Evolutionary conservation across 1,140 invertebrate species (phyloP).

Genomic region (Nymphalis io): DNA sequence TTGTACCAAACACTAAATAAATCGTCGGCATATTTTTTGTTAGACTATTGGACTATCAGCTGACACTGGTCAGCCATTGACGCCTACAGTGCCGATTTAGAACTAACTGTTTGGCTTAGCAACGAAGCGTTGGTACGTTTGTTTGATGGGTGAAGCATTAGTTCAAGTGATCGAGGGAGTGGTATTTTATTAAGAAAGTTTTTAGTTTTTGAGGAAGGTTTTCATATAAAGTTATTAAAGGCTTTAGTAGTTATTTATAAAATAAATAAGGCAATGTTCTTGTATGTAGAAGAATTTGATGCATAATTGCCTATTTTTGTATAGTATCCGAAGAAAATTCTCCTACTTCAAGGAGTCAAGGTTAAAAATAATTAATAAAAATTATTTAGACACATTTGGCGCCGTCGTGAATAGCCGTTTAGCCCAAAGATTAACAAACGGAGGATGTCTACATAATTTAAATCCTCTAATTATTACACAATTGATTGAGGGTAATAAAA

Average conservation of each 20-base stretch:
- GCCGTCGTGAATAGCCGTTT: too few relatives aligned
- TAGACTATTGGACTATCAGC: constrained; percentile 50
- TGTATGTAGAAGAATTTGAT: too few relatives aligned
- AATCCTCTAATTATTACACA: too few relatives aligned
- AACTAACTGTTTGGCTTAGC: constrained; percentile 39
- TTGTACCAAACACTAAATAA: constrained; percentile 46
- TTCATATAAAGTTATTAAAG: not conserved
- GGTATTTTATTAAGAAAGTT: constrained; percentile 5
- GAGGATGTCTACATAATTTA: too few relatives aligned
- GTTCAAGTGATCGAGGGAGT: constrained; percentile 34
- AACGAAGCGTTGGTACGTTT: constrained; percentile 38
- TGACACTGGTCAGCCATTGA: constrained; percentile 44
- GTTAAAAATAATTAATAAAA: too few relatives aligned
- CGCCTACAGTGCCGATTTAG: constrained; percentile 44
- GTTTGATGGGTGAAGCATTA: constrained; percentile 37
- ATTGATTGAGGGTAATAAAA: too few relatives aligned
- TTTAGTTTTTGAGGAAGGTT: not conserved
- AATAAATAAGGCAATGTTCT: too few relatives aligned
- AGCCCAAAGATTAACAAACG: too few relatives aligned
- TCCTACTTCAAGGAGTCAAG: too few relatives aligned
- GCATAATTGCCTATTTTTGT: too few relatives aligned
- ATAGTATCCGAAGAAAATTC: too few relatives aligned
- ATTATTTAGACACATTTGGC: too few relatives aligned
- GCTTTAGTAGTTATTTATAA: not conserved
- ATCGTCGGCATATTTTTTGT: constrained; percentile 61